A percentile compares a stretch with the other conserved stretches of the same genome.
Conservation (phyloP, 1,140 invertebrate species). For the Dendroctonus ponderosae region DNA sequence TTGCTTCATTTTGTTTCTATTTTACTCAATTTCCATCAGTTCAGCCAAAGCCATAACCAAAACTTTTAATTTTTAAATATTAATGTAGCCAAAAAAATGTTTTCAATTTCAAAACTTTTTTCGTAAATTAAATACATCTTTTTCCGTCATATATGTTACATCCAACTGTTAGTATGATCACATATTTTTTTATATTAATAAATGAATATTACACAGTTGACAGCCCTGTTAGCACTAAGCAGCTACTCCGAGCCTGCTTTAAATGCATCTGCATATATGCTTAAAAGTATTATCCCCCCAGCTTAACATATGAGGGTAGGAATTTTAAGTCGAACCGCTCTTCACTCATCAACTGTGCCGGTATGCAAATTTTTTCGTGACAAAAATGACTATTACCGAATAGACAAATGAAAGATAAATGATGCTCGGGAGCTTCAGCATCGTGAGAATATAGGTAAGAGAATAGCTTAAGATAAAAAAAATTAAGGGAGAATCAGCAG, state of each 20-base stretch:
- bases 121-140: no score
- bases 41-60: no score
- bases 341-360: conserved; percentile 30
- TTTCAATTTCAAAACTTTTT: no score
- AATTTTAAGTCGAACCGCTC: conserved; percentile 10
- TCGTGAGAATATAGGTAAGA: conserved; percentile 36
- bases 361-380: conserved; percentile 38
- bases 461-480: conserved; percentile 35
- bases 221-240: no score
- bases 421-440: conserved; percentile 34
- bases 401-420: conserved; percentile 41
- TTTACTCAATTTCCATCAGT: no score
- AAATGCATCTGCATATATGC: conserved; percentile 17
- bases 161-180: no score
- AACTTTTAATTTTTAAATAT: no score
- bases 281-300: conserved; percentile 4
- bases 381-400: conserved; percentile 38
- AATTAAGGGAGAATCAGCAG: conserved; percentile 27
- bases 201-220: no score
- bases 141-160: no score
- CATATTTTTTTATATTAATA: no score
- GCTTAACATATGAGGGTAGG: conserved; percentile 5
- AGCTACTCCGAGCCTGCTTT: conserved; percentile 3
- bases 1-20: no score
- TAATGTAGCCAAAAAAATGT: no score